phyloP scores from a whole-genome alignment of 2,113 vertebrate genomes.

The Leucopsar rothschildi region DNA sequence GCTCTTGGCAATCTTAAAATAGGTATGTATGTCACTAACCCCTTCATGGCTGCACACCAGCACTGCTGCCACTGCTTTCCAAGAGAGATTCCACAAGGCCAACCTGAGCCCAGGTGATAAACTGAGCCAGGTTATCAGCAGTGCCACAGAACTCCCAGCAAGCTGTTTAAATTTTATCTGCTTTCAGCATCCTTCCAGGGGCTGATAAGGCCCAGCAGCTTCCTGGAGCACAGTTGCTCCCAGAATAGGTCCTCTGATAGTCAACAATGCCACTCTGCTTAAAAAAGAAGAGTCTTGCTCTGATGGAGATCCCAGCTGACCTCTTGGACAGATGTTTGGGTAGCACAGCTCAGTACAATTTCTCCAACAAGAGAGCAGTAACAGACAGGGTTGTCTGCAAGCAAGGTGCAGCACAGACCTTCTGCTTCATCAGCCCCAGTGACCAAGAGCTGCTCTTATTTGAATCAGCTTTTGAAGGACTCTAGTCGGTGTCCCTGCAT shows the following conservation, averaged over 20 bases:
- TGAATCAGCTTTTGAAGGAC: neutral
- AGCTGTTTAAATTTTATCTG: neutral
- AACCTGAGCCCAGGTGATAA: neutral
- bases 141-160: neutral
- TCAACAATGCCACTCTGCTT: neutral
- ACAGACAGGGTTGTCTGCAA: neutral
- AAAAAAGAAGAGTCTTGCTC: neutral
- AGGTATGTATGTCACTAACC: neutral
- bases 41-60: neutral
- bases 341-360: neutral
- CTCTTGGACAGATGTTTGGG: neutral
- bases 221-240: neutral
- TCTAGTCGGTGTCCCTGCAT: no score
- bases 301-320: neutral
- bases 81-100: neutral
- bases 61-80: neutral
- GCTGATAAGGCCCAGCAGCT: neutral
- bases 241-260: neutral
- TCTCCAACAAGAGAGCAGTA: neutral
- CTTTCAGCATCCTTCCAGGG: neutral
- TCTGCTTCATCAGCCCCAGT: neutral
- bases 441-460: neutral
- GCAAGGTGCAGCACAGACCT: neutral
- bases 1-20: neutral
- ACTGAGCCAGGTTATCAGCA: neutral